Base-by-base conservation (phyloP, 1,140 invertebrate species). In the Watersipora subatra region DNA sequence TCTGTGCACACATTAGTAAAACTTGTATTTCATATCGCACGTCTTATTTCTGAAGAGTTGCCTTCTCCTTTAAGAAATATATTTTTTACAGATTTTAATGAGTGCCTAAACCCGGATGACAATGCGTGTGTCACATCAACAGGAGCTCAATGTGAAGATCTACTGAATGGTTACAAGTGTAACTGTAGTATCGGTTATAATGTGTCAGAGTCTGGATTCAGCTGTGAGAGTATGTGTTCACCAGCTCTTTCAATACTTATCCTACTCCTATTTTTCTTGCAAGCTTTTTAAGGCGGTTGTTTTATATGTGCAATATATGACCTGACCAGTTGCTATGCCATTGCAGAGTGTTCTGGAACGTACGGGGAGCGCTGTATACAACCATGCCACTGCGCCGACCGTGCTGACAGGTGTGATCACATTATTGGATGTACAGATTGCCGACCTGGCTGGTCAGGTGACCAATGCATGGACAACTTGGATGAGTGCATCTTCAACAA, bases 391-490 rank as follows among this genome's bases (percentile, higher is more conserved):
- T 64, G 63, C 26, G 63, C 19, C 2, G 46, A 58, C 34, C 2
- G 34, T 15, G 63, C 63, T 19, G 15, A 17, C 2, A 27, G 2
- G 7, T 64, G 63, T 58, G 46, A 64, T 30, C 34, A 20, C 26
- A 27, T 30, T 7, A 7, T 56, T n/a, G 63, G 63, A 2, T 64
- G 63, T 27, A 64, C 63, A 15, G 26, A 58, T 19, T 64, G 63
- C 34, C 2, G 15, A 2, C 20, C 17, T 34, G 63, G 63, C 19
- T 64, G 63, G 63, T 15, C 55, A 12, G 63, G 63, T 17, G 34
- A n/a, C 7, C 25, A 58, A 27, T 64, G 63, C 34, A 15, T 3
- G 17, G n/a, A 3, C 19, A 34, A 64, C 34, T n/a, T 64, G 7
- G 63, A 64, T 34, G 63, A 64, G 56, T 64, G 63, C 24, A 17